Evolutionary conservation across 2,888 invertebrate genomes (phyloP), one percentile per base, ranked within the genome.

Genomic region (Anodontia alba): DNA sequence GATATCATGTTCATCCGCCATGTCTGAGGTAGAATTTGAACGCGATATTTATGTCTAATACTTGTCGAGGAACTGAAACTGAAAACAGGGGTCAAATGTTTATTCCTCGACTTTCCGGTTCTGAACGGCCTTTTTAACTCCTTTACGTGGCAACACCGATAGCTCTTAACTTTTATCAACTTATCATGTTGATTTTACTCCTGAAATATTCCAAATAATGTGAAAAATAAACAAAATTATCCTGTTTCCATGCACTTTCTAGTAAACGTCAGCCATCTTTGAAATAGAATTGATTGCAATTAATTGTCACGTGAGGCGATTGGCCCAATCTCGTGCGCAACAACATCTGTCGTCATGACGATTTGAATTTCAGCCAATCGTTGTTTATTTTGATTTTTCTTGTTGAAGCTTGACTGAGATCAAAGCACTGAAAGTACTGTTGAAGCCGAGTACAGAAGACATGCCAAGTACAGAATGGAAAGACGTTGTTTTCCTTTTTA

Each of bases 1-100:
- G 38, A 94, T 92, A 81, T 94, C 94, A 88, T 93, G 90, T 83
- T 93, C 94, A 86, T 93, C 93, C 51, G 92, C 92, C 93, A 93
- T 93, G 42, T 92, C 80, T 73, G 73, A 71, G 75, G 66, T 62
- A 54, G 57, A 62, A 43, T 72, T 33, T 33, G 15, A 33, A 62
- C 33, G 62, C 31, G 62, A 62, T 7, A 31, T 33, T 10, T 17
- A 2, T 12, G 46, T 46, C 17, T 46, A 3, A 46, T 46, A 12
- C 23, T 38, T 15, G 10, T 26, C 46, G 70, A 70, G 43, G 43
- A 46, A 70, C 38, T 12, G 12, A 46, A 46, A 5, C 46, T 46
- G 46, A 46, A 70, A 70, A 46, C 70, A 46, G 43, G 38, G 38
- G 31, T 46, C 46, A 29, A 57, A 31, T 38, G 38, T 38, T 46